Evolutionary conservation across 2,797 vertebrate species (phyloP), one percentile per base, ranked within the genome.

Genomic region (Limnodromus scolopaceus): DNA sequence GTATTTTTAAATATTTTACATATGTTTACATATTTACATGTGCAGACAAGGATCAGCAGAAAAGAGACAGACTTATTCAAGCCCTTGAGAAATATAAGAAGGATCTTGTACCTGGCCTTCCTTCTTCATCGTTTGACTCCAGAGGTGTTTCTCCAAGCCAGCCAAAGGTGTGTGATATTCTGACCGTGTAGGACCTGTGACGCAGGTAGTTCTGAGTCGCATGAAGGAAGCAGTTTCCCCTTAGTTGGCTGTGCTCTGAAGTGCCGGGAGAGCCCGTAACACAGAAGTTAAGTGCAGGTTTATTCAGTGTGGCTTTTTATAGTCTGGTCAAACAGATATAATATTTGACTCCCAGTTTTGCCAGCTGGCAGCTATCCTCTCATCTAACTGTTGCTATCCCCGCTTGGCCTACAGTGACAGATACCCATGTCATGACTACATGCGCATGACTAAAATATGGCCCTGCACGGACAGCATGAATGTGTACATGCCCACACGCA

Each of bases 1-100:
- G 8, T 92, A 43, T 72, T 86, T 81, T 46, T 23, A 46, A 22
- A 46, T 46, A 46, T 46, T 46, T 46, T 46, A 46, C 45, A 11
- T 45, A 46, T 68, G 60, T 89, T 95, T 80, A 70, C 36, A 10
- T 92, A 43, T 72, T 86, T 82, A 51, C 53, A 22, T 92, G 49
- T 83, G 51, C 81, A 98, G 96, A 96, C 72, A 94, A 88, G 57
- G 97, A 98, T 86, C 97, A 97, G 68, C 86, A 97, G 94, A 98
- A 93, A 72, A 98, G 95, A 96, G 91, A 95, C 51, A 97, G 81
- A 65, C 74, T 96, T 51, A 96, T 95, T 72, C 78, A 93, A 96
- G 94, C 68, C 39, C 60, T 97, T 84, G 74, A 95, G 68, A 97
- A 95, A 72, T 69, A 63, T n/a, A 89, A 95, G 72, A 93, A 94